A percentile compares a stretch with the other conserved stretches of the same genome.
These are phyloP conservation scores for Trichopoda pennipes DNA, from an alignment of 2,888 invertebrate genomes.

Conservation along the genomic window DNA sequence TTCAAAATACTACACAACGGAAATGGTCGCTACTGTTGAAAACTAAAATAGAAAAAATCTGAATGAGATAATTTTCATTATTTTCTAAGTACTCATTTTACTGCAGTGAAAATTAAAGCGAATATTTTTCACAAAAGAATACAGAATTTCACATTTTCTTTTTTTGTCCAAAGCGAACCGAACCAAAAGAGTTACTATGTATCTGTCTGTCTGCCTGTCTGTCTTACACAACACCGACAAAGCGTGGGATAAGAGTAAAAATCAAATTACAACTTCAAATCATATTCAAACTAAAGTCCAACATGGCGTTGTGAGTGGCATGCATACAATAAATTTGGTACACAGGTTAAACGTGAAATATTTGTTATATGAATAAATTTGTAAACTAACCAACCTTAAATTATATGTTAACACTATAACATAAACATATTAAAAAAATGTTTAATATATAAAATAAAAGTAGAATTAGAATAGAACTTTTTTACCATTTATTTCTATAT, in stretches of 20 bases:
- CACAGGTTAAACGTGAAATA: background rate
- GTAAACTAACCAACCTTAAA: too few species aligned
- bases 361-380: background rate
- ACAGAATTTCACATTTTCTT: conserved; percentile 9
- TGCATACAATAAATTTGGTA: conserved; percentile 3
- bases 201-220: background rate
- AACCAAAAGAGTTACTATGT: background rate
- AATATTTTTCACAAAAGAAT: background rate
- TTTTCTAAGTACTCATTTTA: conserved; percentile 56
- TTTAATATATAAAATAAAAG: too few species aligned
- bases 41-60: conserved; percentile 40
- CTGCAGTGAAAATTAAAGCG: conserved; percentile 47
- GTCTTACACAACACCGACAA: background rate
- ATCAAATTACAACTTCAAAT: background rate
- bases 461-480: too few species aligned
- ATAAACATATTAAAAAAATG: too few species aligned
- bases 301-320: background rate
- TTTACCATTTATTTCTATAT: too few species aligned
- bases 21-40: conserved; percentile 58
- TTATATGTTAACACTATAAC: too few species aligned
- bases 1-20: conserved; percentile 59
- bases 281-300: background rate
- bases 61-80: conserved; percentile 68
- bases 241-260: background rate
- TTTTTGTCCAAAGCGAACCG: background rate